Evolutionary conservation across 2,888 invertebrate species (phyloP).

Genomic region (Ornithoptera alexandrae): DNA sequence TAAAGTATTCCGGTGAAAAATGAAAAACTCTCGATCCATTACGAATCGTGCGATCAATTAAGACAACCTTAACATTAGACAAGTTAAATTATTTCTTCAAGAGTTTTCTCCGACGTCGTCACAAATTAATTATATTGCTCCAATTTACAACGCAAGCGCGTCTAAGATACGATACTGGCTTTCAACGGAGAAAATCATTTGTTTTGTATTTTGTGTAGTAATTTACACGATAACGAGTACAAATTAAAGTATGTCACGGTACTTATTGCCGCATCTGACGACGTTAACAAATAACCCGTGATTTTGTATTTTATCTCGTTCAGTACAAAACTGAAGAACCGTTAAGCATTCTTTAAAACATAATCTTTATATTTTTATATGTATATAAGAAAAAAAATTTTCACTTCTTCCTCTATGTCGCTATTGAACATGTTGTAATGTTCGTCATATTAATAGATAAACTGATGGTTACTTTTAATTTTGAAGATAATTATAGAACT

Average conservation of each 20-base stretch:
- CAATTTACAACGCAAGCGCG: slow-evolving; percentile 50
- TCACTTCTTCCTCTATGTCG: no score
- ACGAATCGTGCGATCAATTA: slow-evolving; percentile 20
- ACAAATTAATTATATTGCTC: slow-evolving; percentile 57
- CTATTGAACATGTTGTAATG: no score
- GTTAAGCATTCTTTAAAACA: background rate
- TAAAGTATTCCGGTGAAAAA: slow-evolving; percentile 16
- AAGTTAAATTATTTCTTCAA: slow-evolving; percentile 21
- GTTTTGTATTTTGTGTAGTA: slow-evolving; percentile 61
- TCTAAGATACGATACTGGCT: slow-evolving; percentile 36
- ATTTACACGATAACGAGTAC: slow-evolving; percentile 53
- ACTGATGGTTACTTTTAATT: no score
- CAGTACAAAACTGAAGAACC: slow-evolving; percentile 7
- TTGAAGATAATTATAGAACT: no score
- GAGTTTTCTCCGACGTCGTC: slow-evolving; percentile 30
- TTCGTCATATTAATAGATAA: no score
- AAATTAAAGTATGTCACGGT: slow-evolving; percentile 41
- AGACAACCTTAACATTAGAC: slow-evolving; percentile 6
- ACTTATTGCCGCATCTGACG: slow-evolving; percentile 37
- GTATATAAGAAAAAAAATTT: no score
- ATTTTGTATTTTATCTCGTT: slow-evolving; percentile 21
- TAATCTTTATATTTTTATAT: no score
- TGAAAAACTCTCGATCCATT: slow-evolving; percentile 17
- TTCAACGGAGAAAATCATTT: slow-evolving; percentile 39
- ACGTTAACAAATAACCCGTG: slow-evolving; percentile 38